Percentiles rank a stretch among this genome's conserved stretches.
Conservation (phyloP, 2,113 vertebrate species). For the Percina caprodes region DNA sequence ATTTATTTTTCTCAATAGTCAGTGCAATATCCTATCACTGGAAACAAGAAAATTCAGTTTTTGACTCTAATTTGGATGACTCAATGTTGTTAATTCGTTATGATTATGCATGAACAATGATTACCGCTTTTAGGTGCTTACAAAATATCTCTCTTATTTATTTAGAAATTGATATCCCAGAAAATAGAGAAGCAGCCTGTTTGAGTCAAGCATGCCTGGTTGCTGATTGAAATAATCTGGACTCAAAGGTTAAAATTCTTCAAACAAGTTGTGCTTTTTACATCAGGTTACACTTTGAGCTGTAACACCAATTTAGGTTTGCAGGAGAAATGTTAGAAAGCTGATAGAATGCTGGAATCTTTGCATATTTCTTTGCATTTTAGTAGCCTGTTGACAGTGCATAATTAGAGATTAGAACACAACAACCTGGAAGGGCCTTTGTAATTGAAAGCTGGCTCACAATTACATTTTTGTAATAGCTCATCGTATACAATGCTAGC, state of each 20-base stretch:
- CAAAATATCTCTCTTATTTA: slow-evolving; percentile 51
- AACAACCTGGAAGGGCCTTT: slow-evolving; percentile 13
- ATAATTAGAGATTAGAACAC: slow-evolving; percentile 49
- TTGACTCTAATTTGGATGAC: slow-evolving; percentile 25
- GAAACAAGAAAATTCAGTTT: slow-evolving; percentile 30
- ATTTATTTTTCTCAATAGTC: slow-evolving; percentile 9
- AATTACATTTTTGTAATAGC: not conserved
- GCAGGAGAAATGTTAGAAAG: slow-evolving; percentile 7
- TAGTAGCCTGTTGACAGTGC: not conserved
- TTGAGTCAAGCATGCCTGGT: slow-evolving; percentile 5
- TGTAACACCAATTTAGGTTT: slow-evolving; percentile 26
- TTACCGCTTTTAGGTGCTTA: slow-evolving; percentile 35
- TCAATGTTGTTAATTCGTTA: slow-evolving; percentile 27
- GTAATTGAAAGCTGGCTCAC: slow-evolving; percentile 19
- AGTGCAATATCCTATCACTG: slow-evolving; percentile 37
- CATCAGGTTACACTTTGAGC: slow-evolving; percentile 4
- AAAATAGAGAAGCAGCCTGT: slow-evolving; percentile 14
- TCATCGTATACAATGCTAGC: not conserved
- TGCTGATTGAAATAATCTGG: slow-evolving; percentile 32
- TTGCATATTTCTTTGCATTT: slow-evolving; percentile 33
- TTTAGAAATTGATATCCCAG: slow-evolving; percentile 49
- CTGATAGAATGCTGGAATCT: not conserved
- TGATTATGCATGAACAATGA: slow-evolving; percentile 32
- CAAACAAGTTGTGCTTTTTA: slow-evolving; percentile 13
- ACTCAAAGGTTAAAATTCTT: slow-evolving; percentile 35